Conservation (phyloP, 2,113 vertebrate genomes). For the Sigmodon hispidus region DNA sequence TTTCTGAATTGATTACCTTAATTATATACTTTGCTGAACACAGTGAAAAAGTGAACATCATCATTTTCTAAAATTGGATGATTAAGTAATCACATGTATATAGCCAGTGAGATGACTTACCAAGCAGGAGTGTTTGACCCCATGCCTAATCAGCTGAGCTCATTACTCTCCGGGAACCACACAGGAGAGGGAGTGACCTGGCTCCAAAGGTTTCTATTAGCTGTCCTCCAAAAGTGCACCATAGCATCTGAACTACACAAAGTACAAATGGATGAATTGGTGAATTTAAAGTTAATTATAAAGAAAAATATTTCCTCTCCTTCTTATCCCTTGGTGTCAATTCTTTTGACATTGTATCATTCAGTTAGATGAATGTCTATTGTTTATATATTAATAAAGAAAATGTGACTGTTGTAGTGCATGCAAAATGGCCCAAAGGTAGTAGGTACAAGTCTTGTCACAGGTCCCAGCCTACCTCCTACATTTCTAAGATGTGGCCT, state of each 20-base stretch:
- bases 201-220: neutral
- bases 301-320: neutral
- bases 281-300: neutral
- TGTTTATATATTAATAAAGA: slow-evolving; percentile 8
- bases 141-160: no score
- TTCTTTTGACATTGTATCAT: neutral
- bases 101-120: no score
- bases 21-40: neutral
- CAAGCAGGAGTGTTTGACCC: neutral
- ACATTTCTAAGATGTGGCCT: no score
- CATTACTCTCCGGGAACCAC: neutral
- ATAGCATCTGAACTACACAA: neutral
- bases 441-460: neutral
- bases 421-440: neutral
- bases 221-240: neutral
- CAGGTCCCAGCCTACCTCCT: neutral
- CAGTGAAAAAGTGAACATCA: neutral
- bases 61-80: neutral
- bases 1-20: neutral
- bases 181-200: neutral
- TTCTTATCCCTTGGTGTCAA: neutral
- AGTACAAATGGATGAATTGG: neutral
- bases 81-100: neutral
- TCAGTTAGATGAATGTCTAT: neutral
- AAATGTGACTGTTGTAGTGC: neutral